Conservation (phyloP, 2,797 vertebrate genomes). For the Lepus townsendii region DNA sequence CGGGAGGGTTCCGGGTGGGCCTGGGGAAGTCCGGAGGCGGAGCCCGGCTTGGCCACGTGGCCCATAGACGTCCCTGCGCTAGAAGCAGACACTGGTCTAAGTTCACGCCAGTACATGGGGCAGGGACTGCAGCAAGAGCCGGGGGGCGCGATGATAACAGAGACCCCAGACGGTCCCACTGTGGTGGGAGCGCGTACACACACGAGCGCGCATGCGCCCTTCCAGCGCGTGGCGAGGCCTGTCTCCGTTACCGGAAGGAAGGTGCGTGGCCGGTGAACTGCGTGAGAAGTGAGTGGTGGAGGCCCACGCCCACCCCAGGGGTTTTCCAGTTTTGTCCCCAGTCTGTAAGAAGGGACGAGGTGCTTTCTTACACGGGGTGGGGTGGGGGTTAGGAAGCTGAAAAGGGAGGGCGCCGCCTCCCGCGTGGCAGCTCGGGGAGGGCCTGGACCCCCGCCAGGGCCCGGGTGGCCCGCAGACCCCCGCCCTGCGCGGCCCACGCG, state of each 20-base stretch:
- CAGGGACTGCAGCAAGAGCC: background rate
- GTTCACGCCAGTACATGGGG: background rate
- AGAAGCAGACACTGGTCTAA: background rate
- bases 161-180: no score
- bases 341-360: background rate
- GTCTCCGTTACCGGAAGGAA: background rate
- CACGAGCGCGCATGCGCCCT: no score
- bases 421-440: background rate
- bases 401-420: background rate
- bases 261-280: accelerated
- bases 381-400: background rate
- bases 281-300: background rate
- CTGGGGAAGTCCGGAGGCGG: no score
- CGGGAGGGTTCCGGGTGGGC: background rate
- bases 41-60: background rate
- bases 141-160: no score
- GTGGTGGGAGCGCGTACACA: background rate
- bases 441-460: background rate
- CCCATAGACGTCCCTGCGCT: background rate
- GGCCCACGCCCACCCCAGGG: background rate
- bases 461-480: background rate
- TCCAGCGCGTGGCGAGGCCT: accelerated
- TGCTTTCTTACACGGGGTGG: background rate
- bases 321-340: background rate
- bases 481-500: accelerated